Evolutionary conservation across 2,113 vertebrate genomes (phyloP).

Genomic region (Lepidothrix coronata): DNA sequence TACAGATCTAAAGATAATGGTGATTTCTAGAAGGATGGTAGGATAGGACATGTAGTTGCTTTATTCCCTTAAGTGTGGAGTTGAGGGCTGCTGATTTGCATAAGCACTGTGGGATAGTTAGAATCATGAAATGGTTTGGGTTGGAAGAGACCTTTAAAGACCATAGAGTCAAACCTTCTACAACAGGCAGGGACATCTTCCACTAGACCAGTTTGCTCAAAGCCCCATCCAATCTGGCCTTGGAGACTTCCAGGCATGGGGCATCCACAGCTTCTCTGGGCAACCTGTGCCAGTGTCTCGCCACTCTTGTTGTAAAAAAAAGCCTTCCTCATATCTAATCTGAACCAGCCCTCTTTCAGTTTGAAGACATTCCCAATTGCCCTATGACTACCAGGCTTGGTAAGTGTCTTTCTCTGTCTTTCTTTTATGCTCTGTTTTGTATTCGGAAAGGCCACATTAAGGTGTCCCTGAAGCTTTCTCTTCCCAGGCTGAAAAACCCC

Average conservation of each 20-base stretch:
- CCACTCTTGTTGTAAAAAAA: background rate
- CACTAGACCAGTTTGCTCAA: background rate
- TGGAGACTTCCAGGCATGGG: background rate
- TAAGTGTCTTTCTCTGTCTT: background rate
- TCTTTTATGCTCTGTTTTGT: background rate
- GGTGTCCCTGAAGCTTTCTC: background rate
- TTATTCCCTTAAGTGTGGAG: background rate
- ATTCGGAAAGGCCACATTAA: background rate
- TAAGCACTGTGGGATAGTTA: background rate
- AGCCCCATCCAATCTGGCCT: rapidly evolving
- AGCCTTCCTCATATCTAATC: background rate
- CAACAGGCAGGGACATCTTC: background rate
- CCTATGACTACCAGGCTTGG: background rate
- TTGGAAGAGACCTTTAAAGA: background rate
- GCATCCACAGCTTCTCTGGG: background rate
- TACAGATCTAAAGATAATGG: background rate
- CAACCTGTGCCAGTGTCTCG: background rate
- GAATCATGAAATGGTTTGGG: background rate
- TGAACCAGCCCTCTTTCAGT: background rate
- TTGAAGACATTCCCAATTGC: background rate
- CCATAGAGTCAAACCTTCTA: background rate
- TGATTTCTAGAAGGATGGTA: background rate
- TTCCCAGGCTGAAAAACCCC: background rate
- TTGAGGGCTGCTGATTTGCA: background rate
- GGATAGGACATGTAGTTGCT: background rate